Base-by-base conservation (phyloP, 2,797 vertebrate species). In the Sparidentex hasta region DNA sequence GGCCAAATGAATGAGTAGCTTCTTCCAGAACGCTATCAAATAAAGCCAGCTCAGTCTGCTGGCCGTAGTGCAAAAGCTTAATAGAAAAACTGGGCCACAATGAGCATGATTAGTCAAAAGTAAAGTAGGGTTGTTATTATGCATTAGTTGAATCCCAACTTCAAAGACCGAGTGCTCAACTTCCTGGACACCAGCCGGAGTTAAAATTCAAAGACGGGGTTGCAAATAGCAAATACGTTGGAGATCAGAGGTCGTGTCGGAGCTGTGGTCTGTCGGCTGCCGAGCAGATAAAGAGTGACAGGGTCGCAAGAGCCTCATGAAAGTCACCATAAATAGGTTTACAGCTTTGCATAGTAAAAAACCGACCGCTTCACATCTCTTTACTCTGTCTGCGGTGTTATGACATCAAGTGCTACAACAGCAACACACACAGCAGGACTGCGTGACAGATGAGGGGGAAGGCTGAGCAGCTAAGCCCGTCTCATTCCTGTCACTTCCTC, bases 321-420 rank as follows among this genome's bases (percentile, higher is more conserved):
- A 94, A 93, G 86, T 87, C 75, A 25, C 87, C 82, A 90, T 93
- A 90, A 93, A 87, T 63, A 61, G 71, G 66, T 93, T 94, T 91
- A 93, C 65, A 69, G 86, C 91, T 93, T 86, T 87, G 81, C 79
- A 83, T 87, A 66, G 76, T 88, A 85, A 92, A 33, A 33, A 91
- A 83, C 52, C 76, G 81, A 89, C 84, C 86, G 81, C 75, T 78
- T 85, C 50, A 80, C 80, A 62, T 88, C 73, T 76, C 78, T 82
- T 76, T 62, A 64, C 79, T 80, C 78, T 65, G 78, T 73, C 72
- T 84, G 76, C 52, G 63, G 64, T 64, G 76, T 62, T 71, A 81
- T 85, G 66, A 83, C 76, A 58, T 64, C 27, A 58, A 81, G 69
- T 56, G 75, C 73, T 75, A 48, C 64, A 46, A 58, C 20, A 57